Evolutionary conservation across 2,113 vertebrate species (phyloP).

Genomic region (Nycticryphes semicollaris): DNA sequence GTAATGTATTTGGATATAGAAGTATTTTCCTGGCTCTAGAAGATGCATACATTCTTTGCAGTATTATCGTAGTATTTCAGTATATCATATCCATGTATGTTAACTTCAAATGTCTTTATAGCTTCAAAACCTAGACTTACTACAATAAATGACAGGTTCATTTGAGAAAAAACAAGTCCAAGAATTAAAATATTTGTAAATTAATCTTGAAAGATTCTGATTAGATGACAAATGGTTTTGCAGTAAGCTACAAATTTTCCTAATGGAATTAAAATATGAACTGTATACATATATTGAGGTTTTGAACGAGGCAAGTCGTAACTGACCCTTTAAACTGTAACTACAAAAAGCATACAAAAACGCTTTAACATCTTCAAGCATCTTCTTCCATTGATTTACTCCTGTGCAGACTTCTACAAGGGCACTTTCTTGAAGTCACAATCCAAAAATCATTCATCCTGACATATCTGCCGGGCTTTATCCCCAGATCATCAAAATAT

Average conservation of each 20-base stretch:
- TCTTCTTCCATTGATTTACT: not conserved
- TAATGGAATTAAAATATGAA: not conserved
- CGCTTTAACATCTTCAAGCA: not conserved
- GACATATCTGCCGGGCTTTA: not conserved
- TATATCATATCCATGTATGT: not conserved
- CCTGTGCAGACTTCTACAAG: not conserved
- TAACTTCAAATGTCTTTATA: not conserved
- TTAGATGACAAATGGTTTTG: not conserved
- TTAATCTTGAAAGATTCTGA: not conserved
- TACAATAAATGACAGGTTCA: not conserved
- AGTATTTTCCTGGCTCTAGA: not conserved
- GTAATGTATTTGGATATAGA: not conserved
- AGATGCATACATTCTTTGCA: not conserved
- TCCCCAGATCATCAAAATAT: constrained; percentile 7
- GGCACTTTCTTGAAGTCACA: constrained; percentile 46
- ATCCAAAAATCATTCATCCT: not conserved
- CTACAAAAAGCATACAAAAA: not conserved
- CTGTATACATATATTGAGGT: not conserved
- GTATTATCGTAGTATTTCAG: not conserved
- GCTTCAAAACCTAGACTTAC: not conserved
- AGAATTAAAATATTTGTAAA: not conserved
- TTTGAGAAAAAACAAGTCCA: not conserved
- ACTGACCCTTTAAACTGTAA: not conserved
- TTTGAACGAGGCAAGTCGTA: not conserved
- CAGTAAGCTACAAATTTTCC: not conserved